Conservation (phyloP, 1,140 invertebrate species). For the Drosophila eugracilis region DNA sequence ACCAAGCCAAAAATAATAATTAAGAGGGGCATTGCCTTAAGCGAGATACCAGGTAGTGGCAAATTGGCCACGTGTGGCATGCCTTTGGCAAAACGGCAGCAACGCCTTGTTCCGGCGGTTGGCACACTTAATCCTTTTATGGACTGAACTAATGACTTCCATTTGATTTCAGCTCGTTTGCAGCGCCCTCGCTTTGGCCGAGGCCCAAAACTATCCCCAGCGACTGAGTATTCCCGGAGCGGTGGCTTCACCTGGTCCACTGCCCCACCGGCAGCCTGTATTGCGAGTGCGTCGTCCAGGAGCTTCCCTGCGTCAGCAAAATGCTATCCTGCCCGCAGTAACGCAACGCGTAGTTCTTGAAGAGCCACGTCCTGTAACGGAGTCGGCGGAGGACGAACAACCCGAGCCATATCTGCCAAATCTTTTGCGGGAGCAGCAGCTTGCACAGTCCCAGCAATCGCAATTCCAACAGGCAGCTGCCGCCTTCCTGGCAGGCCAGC, state of each 20-base stretch:
- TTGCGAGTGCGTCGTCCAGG: constrained; percentile 85
- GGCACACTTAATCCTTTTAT: constrained; percentile 28
- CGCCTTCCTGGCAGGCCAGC: constrained; percentile 78
- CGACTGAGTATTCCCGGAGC: constrained; percentile 88
- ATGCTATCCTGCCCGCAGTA: constrained; percentile 85
- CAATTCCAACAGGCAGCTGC: constrained; percentile 84
- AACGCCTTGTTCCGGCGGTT: constrained; percentile 10
- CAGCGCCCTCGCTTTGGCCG: constrained; percentile 59
- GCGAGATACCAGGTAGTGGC: background rate
- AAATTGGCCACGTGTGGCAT: constrained; percentile 50
- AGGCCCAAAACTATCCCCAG: constrained; percentile 86
- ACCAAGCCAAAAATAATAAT: constrained; percentile 13
- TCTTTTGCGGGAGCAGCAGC: constrained; percentile 71
- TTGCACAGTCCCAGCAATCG: constrained; percentile 85
- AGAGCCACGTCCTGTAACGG: constrained; percentile 86
- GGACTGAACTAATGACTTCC: constrained; percentile 20
- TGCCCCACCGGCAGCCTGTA: constrained; percentile 84
- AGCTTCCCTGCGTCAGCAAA: constrained; percentile 78
- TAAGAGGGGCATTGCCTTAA: constrained; percentile 37
- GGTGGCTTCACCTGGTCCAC: constrained; percentile 82
- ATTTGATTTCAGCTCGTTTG: constrained; percentile 55
- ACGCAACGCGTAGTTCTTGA: constrained; percentile 85
- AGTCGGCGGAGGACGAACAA: constrained; percentile 86
- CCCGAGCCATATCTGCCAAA: constrained; percentile 75
- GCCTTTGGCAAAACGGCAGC: constrained; percentile 7